Evolutionary conservation across 1,140 invertebrate genomes (phyloP).

Genomic region (Neuroterus valhalla): DNA sequence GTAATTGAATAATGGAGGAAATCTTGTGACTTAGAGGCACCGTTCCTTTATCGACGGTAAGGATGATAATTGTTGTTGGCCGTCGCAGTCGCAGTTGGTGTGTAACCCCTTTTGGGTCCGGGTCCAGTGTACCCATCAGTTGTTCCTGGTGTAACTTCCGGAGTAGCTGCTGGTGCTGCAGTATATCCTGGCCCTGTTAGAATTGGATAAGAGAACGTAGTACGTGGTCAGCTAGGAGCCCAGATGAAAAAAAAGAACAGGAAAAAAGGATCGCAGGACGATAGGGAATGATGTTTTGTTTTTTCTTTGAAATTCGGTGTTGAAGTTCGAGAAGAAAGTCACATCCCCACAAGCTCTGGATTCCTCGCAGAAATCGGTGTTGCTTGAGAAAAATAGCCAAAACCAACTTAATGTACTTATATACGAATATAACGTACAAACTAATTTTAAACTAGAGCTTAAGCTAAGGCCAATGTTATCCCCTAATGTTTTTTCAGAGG

Average conservation of each 20-base stretch:
- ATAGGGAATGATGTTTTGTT: conserved; percentile 21
- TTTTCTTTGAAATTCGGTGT: conserved; percentile 31
- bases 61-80: conserved; percentile 69
- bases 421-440: neutral
- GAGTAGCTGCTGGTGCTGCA: conserved; percentile 45
- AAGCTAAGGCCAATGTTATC: neutral
- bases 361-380: conserved; percentile 19
- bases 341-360: conserved; percentile 8
- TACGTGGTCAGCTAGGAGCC: conserved; percentile 44
- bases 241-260: conserved; percentile 15
- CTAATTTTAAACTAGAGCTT: too few species aligned
- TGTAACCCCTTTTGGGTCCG: conserved; percentile 62
- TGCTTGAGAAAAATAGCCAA: neutral
- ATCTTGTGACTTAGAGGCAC: conserved; percentile 1
- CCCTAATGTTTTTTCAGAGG: neutral
- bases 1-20: conserved; percentile 7
- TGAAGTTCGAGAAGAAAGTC: conserved; percentile 33
- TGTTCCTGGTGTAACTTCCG: conserved; percentile 60
- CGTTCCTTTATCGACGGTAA: conserved; percentile 65
- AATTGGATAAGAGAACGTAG: conserved; percentile 69
- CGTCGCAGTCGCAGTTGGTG: conserved; percentile 26
- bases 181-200: conserved; percentile 64
- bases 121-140: conserved; percentile 55
- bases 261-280: conserved; percentile 5
- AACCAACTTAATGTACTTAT: conserved; percentile 21